phyloP scores from a whole-genome alignment of 2,113 vertebrate species.

The Malurus alboscapulatus region DNA sequence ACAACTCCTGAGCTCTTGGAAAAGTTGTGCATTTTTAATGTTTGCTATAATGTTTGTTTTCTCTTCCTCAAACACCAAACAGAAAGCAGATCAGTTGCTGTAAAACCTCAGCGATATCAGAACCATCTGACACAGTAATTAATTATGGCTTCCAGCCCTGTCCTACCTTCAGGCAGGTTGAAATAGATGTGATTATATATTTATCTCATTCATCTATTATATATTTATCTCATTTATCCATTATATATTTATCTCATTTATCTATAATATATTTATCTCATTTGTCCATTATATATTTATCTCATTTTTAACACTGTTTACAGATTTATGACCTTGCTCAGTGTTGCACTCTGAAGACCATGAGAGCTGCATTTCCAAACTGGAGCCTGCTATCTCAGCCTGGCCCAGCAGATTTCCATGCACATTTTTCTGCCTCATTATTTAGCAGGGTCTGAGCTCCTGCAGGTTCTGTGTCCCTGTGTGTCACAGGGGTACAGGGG shows the following conservation, averaged over 20 bases:
- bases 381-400: neutral
- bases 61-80: neutral
- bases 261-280: neutral
- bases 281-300: neutral
- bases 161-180: neutral
- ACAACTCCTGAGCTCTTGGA: neutral
- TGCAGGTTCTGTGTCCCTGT: too few relatives aligned
- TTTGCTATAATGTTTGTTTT: neutral
- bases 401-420: neutral
- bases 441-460: neutral
- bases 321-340: neutral
- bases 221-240: constrained; percentile 9
- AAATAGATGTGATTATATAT: neutral
- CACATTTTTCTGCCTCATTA: neutral
- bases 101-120: neutral
- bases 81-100: neutral
- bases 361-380: neutral
- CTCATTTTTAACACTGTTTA: neutral
- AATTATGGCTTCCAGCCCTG: neutral
- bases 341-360: neutral
- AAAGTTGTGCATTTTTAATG: neutral
- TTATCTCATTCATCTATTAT: constrained; percentile 7
- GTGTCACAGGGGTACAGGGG: too few relatives aligned
- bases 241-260: constrained; percentile 20
- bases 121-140: neutral